These are phyloP conservation scores for Oscheius onirici DNA, from an alignment of 2,888 invertebrate genomes.

Conservation along the genomic window DNA sequence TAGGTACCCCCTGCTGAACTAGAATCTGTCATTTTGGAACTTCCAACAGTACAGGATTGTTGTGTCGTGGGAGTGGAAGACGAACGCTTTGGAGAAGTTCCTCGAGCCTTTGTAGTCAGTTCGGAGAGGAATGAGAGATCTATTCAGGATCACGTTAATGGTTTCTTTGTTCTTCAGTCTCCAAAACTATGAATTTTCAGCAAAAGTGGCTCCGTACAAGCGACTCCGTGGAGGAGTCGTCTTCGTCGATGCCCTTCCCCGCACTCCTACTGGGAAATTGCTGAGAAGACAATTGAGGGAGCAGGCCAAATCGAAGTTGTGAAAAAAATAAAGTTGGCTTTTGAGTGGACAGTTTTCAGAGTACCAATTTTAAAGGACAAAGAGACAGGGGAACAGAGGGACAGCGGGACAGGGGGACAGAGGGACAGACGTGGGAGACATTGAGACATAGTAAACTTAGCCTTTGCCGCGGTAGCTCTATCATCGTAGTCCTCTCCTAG, in stretches of 20 bases:
- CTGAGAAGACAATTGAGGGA: slow-evolving; percentile 48
- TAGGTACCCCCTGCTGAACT: slow-evolving; percentile 55
- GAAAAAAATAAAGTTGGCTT: slow-evolving; percentile 2
- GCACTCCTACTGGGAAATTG: slow-evolving; percentile 52
- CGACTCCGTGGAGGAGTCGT: slow-evolving; percentile 46
- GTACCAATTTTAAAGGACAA: too few species aligned
- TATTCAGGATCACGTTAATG: slow-evolving; percentile 29
- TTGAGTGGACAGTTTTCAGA: too few species aligned
- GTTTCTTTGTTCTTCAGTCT: slow-evolving; percentile 15
- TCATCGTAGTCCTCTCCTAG: too few species aligned
- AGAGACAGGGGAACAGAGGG: too few species aligned
- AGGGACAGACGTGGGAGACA: too few species aligned
- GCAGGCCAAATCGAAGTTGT: slow-evolving; percentile 21
- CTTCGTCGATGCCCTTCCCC: slow-evolving; percentile 45
- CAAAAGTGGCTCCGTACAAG: slow-evolving; percentile 51
- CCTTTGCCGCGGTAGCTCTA: too few species aligned
- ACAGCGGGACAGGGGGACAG: too few species aligned
- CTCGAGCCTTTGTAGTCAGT: slow-evolving; percentile 43
- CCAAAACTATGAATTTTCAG: slow-evolving; percentile 38
- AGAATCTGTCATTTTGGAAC: slow-evolving; percentile 46
- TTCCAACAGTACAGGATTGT: slow-evolving; percentile 44
- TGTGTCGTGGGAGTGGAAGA: slow-evolving; percentile 52
- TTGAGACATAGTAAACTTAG: too few species aligned
- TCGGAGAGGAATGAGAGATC: not conserved
- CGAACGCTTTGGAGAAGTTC: slow-evolving; percentile 80